Percentiles rank a stretch among this genome's conserved stretches.
These are phyloP conservation scores for Nephrotoma flavescens DNA, from an alignment of 2,888 invertebrate species.

Conservation along the genomic window DNA sequence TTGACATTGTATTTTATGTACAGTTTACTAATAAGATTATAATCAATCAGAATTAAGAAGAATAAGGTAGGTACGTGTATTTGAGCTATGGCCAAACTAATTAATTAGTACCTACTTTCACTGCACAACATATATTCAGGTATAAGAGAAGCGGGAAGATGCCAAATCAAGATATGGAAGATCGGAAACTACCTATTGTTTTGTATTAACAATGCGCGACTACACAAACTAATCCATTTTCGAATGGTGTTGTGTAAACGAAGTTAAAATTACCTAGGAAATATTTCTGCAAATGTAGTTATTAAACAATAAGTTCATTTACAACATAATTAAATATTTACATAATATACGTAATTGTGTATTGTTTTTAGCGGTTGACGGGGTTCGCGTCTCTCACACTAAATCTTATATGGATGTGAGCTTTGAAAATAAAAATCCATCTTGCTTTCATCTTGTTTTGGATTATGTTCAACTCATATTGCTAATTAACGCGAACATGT, in stretches of 20 bases:
- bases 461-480: background rate
- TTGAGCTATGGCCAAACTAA: background rate
- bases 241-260: background rate
- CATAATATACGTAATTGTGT: background rate
- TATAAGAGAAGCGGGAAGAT: background rate
- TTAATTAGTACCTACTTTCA: background rate
- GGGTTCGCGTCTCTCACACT: background rate
- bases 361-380: background rate
- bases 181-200: background rate
- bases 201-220: background rate
- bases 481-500: background rate
- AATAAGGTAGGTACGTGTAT: background rate
- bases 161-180: background rate
- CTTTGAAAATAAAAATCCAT: background rate
- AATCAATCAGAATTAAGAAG: background rate
- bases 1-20: background rate
- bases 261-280: background rate
- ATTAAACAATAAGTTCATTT: background rate
- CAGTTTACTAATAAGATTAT: background rate
- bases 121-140: background rate
- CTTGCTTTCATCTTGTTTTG: background rate
- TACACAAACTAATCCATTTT: background rate
- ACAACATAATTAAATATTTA: background rate
- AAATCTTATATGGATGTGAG: background rate
- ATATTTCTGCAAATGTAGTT: background rate